These are phyloP conservation scores for Orchestia grillus DNA, from an alignment of 1,140 invertebrate species.

Conservation along the genomic window DNA sequence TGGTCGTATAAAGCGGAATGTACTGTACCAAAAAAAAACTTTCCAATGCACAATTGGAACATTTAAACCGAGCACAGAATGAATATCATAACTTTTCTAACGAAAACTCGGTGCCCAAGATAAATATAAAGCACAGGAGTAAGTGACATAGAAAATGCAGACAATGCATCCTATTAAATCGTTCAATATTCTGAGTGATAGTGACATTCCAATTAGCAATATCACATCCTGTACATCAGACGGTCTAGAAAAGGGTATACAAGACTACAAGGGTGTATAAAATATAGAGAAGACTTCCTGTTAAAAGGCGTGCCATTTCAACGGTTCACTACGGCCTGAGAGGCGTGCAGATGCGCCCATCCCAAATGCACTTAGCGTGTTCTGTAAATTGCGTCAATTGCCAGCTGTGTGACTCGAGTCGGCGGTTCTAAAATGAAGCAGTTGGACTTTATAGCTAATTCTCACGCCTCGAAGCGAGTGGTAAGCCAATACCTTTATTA, in stretches of 20 bases:
- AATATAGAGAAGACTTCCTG: background rate
- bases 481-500: background rate
- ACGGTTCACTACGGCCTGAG: background rate
- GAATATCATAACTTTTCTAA: background rate
- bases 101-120: background rate
- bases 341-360: background rate
- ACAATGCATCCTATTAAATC: background rate
- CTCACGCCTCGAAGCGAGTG: background rate
- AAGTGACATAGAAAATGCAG: background rate
- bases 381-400: background rate
- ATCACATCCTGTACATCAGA: background rate
- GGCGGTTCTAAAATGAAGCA: background rate
- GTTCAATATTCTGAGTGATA: background rate
- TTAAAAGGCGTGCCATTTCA: background rate
- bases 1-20: too few relatives aligned
- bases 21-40: too few relatives aligned
- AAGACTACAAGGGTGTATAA: background rate
- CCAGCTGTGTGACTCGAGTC: background rate
- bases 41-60: background rate
- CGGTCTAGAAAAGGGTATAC: too few relatives aligned
- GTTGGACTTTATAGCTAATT: background rate
- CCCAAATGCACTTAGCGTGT: background rate
- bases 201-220: background rate
- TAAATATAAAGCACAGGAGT: background rate
- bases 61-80: background rate